Evolutionary conservation across 2,113 vertebrate genomes (phyloP).

Genomic region (Laterallus jamaicensis): DNA sequence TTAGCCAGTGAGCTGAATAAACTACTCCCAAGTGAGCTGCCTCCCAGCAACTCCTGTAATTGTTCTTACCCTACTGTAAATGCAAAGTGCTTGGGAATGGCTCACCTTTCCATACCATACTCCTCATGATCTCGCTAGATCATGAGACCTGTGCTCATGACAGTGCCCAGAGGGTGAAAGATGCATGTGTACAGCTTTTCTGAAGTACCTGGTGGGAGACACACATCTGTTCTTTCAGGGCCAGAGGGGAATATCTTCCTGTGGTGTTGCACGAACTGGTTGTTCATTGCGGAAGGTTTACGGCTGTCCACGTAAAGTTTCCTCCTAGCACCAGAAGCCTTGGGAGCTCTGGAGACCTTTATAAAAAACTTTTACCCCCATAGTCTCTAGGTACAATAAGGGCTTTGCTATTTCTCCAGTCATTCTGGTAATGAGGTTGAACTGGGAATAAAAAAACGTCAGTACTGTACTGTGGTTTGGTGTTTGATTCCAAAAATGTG

Average conservation of each 20-base stretch:
- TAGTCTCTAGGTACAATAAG: not conserved
- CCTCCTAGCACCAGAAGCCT: not conserved
- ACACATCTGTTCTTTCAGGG: fast-evolving
- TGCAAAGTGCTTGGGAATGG: not conserved
- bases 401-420: not conserved
- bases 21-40: not conserved
- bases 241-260: not conserved
- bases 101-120: not conserved
- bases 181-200: fast-evolving
- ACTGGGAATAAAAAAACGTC: not conserved
- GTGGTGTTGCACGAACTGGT: not conserved
- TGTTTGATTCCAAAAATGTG: not conserved
- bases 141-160: not conserved
- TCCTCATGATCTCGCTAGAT: not conserved
- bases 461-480: not conserved
- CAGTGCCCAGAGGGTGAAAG: not conserved
- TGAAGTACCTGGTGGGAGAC: not conserved
- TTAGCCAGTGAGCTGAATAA: not conserved
- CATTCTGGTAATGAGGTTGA: not conserved
- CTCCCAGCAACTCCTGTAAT: not conserved
- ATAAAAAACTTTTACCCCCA: not conserved
- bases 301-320: not conserved
- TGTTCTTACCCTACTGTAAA: not conserved
- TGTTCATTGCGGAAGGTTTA: fast-evolving
- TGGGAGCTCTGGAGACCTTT: not conserved